Evolutionary conservation across 1,140 invertebrate genomes (phyloP).

Genomic region (Apis laboriosa): DNA sequence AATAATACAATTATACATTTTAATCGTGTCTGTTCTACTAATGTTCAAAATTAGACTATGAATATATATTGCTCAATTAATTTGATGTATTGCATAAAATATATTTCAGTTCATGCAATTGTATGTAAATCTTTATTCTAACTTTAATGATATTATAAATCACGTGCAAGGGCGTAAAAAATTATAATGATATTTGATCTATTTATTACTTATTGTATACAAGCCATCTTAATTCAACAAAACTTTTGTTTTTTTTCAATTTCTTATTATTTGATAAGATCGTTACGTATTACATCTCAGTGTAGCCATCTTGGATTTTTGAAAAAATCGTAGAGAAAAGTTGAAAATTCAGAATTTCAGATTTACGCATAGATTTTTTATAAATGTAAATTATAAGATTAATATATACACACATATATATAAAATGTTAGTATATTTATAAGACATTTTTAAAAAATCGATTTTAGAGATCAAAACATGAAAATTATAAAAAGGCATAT

Average conservation of each 20-base stretch:
- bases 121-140: neutral
- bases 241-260: neutral
- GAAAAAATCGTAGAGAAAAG: too few species aligned
- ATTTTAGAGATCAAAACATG: too few species aligned
- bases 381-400: too few species aligned
- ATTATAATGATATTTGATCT: neutral
- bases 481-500: too few species aligned
- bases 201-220: neutral
- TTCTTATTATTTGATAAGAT: neutral
- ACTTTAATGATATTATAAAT: neutral
- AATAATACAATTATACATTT: neutral
- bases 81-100: slow-evolving; percentile 12
- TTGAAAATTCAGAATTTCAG: too few species aligned
- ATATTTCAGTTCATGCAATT: neutral
- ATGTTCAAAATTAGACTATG: slow-evolving; percentile 1
- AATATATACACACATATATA: too few species aligned
- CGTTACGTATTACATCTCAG: neutral
- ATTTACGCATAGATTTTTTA: too few species aligned
- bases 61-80: slow-evolving; percentile 9
- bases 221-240: neutral
- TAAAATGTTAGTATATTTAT: too few species aligned
- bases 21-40: neutral
- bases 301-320: too few species aligned
- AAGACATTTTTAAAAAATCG: too few species aligned
- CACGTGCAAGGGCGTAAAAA: neutral